Evolutionary conservation across 2,888 invertebrate species (phyloP).

Genomic region (Pecten maximus): DNA sequence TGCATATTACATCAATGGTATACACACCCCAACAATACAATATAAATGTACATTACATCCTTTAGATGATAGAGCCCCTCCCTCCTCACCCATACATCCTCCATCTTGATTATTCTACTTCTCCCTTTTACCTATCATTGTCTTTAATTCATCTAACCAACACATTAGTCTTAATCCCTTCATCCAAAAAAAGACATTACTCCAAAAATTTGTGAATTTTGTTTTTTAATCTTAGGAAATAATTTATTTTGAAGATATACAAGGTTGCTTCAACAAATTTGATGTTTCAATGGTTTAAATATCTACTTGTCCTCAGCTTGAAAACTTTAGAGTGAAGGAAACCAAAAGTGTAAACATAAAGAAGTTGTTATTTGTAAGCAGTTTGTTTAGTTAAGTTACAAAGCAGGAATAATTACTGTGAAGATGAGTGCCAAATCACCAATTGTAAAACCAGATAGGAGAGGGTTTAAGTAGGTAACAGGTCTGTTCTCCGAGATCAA

Average conservation of each 20-base stretch:
- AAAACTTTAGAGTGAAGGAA: neutral
- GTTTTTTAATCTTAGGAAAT: neutral
- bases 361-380: neutral
- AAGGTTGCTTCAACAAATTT: neutral
- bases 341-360: neutral
- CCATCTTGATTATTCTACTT: too few species aligned
- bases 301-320: neutral
- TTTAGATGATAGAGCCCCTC: too few species aligned
- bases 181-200: too few species aligned
- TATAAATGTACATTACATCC: too few species aligned
- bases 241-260: neutral
- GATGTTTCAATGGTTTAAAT: neutral
- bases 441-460: neutral
- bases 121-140: too few species aligned
- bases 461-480: neutral
- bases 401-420: neutral
- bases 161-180: too few species aligned
- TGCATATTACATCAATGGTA: too few species aligned
- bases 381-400: neutral
- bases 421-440: neutral
- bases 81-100: too few species aligned
- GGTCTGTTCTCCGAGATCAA: neutral
- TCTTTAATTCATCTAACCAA: too few species aligned
- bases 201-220: too few species aligned
- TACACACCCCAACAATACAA: too few species aligned